Evolutionary conservation across 2,113 vertebrate species (phyloP).

Genomic region (Amphiprion ocellaris): DNA sequence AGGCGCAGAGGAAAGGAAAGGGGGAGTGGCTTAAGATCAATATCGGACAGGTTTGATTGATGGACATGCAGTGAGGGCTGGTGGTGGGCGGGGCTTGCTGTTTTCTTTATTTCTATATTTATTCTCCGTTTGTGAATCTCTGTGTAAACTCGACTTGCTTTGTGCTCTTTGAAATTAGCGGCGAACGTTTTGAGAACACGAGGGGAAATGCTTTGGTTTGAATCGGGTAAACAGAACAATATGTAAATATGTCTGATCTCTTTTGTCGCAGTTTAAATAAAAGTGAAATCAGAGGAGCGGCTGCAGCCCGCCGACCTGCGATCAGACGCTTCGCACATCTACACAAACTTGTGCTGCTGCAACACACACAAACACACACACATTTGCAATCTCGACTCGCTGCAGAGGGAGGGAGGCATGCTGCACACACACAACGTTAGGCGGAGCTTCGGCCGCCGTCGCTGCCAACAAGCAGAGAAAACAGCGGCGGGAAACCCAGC

Average conservation of each 20-base stretch:
- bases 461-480: too few relatives aligned
- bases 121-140: conserved; percentile 24
- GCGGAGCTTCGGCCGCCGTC: too few relatives aligned
- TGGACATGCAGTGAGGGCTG: conserved; percentile 58
- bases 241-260: conserved; percentile 47
- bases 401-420: conserved; percentile 56
- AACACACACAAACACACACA: conserved; percentile 31
- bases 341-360: conserved; percentile 59
- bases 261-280: conserved; percentile 5
- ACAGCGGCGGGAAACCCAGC: not conserved
- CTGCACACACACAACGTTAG: conserved; percentile 41
- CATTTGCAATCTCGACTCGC: conserved; percentile 32
- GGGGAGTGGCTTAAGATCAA: conserved; percentile 17
- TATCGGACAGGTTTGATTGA: conserved; percentile 25
- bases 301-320: conserved; percentile 55
- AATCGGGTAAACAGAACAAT: conserved; percentile 39
- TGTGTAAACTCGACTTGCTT: conserved; percentile 78
- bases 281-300: conserved; percentile 14
- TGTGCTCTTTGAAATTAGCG: conserved; percentile 78
- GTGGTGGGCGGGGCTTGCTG: conserved; percentile 33
- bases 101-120: not conserved
- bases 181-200: conserved; percentile 61
- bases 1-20: conserved; percentile 8
- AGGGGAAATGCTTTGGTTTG: conserved; percentile 75
- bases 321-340: conserved; percentile 39